These are phyloP conservation scores for Cremastobaeus sp. DNA, from an alignment of 2,888 invertebrate genomes.

Conservation along the genomic window DNA sequence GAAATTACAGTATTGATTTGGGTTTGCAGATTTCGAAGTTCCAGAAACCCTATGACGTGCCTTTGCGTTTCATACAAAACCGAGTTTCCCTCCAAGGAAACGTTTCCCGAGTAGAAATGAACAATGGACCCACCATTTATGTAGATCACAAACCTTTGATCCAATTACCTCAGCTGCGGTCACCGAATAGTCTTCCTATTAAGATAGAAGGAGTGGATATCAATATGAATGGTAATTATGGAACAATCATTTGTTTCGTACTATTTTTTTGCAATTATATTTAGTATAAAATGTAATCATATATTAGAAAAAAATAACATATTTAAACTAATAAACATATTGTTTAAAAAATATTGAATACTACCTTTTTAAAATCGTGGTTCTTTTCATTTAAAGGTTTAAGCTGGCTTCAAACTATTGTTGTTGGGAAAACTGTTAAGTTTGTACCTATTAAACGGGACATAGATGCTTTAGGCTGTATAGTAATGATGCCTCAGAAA, in stretches of 20 bases:
- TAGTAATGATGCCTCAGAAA: slow-evolving; percentile 74
- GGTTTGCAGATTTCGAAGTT: slow-evolving; percentile 83
- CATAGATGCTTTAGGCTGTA: slow-evolving; percentile 78
- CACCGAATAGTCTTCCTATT: slow-evolving; percentile 80
- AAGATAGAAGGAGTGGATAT: slow-evolving; percentile 80
- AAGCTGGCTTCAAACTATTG: slow-evolving; percentile 82
- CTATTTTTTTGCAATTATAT: slow-evolving; percentile 6
- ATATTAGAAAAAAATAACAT: background rate
- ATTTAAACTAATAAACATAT: background rate
- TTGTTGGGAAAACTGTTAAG: slow-evolving; percentile 79
- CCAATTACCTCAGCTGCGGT: slow-evolving; percentile 80
- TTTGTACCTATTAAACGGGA: slow-evolving; percentile 79
- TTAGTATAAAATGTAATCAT: slow-evolving; percentile 6
- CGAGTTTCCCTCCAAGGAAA: slow-evolving; percentile 80
- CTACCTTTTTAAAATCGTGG: background rate
- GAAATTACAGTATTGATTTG: too few species aligned
- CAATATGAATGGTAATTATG: slow-evolving; percentile 76
- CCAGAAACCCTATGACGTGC: slow-evolving; percentile 81
- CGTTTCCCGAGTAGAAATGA: slow-evolving; percentile 80
- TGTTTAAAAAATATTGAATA: slow-evolving; percentile 2
- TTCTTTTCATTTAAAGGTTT: slow-evolving; percentile 77
- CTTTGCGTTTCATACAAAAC: slow-evolving; percentile 80
- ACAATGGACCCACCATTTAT: slow-evolving; percentile 78
- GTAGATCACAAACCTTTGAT: slow-evolving; percentile 81
- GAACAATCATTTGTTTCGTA: too few species aligned